Percentiles rank a stretch among this genome's conserved stretches.
phyloP scores from a whole-genome alignment of 2,888 invertebrate genomes.

The Catonia carolina region DNA sequence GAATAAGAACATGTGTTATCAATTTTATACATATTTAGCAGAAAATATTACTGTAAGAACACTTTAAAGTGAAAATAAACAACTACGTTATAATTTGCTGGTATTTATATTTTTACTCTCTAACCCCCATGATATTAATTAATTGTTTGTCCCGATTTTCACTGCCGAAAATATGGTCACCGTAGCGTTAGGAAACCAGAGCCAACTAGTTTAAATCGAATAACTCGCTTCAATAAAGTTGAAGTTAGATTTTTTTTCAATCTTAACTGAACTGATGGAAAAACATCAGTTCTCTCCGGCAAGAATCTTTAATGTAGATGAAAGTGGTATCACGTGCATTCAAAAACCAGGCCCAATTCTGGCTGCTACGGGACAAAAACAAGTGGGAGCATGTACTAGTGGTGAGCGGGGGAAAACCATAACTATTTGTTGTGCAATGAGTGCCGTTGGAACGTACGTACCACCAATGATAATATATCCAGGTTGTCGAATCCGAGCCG shows the following conservation, averaged over 20 bases:
- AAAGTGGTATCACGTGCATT: constrained; percentile 28
- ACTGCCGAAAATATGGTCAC: too few species aligned
- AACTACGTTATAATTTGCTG: too few species aligned
- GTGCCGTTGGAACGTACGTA: not conserved
- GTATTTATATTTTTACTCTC: too few species aligned
- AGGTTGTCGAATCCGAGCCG: not conserved
- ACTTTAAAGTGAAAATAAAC: too few species aligned
- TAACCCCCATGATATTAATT: too few species aligned
- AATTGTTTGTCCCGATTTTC: too few species aligned
- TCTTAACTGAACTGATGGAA: constrained; percentile 12
- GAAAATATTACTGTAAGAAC: too few species aligned
- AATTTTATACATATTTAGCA: too few species aligned
- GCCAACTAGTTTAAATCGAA: constrained; percentile 11
- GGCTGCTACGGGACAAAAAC: constrained; percentile 1
- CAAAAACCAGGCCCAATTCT: not conserved
- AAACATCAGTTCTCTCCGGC: not conserved
- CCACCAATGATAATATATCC: not conserved
- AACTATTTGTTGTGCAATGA: not conserved
- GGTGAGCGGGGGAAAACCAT: constrained; percentile 1
- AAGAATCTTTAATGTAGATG: constrained; percentile 30
- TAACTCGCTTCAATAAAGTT: constrained; percentile 7
- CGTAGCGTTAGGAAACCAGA: constrained; percentile 21
- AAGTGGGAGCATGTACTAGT: not conserved
- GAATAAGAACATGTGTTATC: too few species aligned
- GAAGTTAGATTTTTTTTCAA: constrained; percentile 14